Conservation (phyloP, 2,797 vertebrate genomes). For the Toxotes lorentzi region DNA sequence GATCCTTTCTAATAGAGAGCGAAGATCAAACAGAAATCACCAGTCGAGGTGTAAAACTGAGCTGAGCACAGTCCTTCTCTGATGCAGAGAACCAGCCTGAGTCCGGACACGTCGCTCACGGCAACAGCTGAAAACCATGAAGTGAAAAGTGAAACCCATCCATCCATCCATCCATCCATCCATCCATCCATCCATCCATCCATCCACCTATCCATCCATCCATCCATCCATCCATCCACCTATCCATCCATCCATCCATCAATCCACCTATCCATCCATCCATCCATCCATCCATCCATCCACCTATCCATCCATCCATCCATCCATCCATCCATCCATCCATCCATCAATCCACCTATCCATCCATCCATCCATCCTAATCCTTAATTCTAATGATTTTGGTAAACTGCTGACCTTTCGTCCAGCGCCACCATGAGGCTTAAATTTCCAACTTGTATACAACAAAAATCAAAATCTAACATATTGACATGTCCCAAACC, state of each 20-base stretch:
- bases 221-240: neutral
- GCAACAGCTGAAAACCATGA: neutral
- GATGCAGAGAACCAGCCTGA: neutral
- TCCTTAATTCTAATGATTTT: too few relatives aligned
- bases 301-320: neutral
- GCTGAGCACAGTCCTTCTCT: neutral
- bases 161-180: neutral
- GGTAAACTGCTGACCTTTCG: too few relatives aligned
- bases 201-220: neutral
- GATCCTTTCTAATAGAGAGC: neutral
- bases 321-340: neutral
- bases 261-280: neutral
- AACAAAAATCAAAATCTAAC: too few relatives aligned
- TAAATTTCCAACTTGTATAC: too few relatives aligned
- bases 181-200: neutral
- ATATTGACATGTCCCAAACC: neutral
- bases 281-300: neutral
- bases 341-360: neutral
- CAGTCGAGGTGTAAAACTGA: neutral
- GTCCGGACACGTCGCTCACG: neutral
- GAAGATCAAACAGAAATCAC: slow-evolving; percentile 12
- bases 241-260: neutral
- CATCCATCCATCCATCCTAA: too few relatives aligned
- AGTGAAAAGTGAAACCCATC: neutral
- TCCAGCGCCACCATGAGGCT: too few relatives aligned